A percentile compares a stretch with the other conserved stretches of the same genome.
Evolutionary conservation across 2,113 vertebrate species (phyloP).

Genomic region (Bolborhynchus lineola): DNA sequence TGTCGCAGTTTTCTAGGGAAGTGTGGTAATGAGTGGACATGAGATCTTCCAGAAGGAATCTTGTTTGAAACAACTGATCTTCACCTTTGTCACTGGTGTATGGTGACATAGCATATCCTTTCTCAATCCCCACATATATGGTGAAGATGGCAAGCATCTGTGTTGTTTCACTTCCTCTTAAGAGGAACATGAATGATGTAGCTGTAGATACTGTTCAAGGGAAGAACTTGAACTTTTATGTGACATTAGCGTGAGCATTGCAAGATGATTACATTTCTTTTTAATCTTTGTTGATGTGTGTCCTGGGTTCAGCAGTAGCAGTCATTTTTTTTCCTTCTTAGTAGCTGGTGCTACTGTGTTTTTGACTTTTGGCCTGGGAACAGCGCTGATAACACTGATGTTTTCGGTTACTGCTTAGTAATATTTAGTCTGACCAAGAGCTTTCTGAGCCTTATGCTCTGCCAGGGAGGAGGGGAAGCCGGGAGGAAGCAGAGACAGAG

Average conservation of each 20-base stretch:
- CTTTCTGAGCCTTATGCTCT: too few relatives aligned
- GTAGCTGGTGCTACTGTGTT: too few relatives aligned
- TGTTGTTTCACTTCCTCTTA: neutral
- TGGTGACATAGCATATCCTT: neutral
- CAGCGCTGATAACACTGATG: too few relatives aligned
- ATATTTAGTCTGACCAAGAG: too few relatives aligned
- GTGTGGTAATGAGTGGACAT: neutral
- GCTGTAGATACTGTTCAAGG: neutral
- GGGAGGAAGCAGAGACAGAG: too few relatives aligned
- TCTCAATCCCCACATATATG: neutral
- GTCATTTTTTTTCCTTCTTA: too few relatives aligned
- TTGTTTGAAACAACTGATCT: neutral
- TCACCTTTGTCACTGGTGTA: neutral
- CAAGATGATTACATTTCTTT: neutral
- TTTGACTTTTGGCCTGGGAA: too few relatives aligned
- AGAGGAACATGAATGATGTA: neutral
- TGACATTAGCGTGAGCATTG: neutral
- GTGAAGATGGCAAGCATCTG: neutral
- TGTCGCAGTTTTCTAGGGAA: neutral
- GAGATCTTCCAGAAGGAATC: neutral
- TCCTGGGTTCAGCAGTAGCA: too few relatives aligned
- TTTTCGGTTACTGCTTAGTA: too few relatives aligned
- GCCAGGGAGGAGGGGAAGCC: too few relatives aligned
- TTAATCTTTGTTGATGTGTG: neutral
- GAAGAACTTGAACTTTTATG: neutral